phyloP scores from a whole-genome alignment of 2,797 vertebrate genomes.

The Mycteria americana region DNA sequence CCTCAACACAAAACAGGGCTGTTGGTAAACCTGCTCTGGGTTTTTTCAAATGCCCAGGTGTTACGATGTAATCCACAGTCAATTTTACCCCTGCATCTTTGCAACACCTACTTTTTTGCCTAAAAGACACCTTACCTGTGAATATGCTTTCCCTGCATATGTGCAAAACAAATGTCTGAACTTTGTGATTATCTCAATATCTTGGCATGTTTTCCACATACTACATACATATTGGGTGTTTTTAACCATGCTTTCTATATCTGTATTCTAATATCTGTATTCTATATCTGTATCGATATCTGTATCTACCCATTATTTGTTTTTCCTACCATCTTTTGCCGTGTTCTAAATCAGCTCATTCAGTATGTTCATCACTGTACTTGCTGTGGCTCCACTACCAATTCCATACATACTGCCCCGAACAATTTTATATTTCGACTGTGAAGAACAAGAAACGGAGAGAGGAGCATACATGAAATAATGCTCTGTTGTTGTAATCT shows the following conservation, averaged over 20 bases:
- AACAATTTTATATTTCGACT: not conserved
- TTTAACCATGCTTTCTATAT: not conserved
- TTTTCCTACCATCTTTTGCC: not conserved
- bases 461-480: not conserved
- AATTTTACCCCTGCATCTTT: not conserved
- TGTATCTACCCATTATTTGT: not conserved
- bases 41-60: not conserved
- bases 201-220: not conserved
- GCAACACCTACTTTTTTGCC: not conserved
- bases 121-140: not conserved
- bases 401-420: not conserved
- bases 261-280: not conserved
- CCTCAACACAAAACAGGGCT: not conserved
- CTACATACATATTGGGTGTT: not conserved
- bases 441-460: not conserved
- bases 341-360: not conserved
- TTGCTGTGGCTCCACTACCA: not conserved
- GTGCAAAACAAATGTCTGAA: not conserved
- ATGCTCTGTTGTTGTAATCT: not conserved
- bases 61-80: not conserved
- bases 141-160: not conserved
- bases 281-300: not conserved
- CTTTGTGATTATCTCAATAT: not conserved
- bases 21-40: not conserved
- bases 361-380: not conserved